Conservation (phyloP, 1,140 invertebrate species). For the Drosophila rhopaloa region DNA sequence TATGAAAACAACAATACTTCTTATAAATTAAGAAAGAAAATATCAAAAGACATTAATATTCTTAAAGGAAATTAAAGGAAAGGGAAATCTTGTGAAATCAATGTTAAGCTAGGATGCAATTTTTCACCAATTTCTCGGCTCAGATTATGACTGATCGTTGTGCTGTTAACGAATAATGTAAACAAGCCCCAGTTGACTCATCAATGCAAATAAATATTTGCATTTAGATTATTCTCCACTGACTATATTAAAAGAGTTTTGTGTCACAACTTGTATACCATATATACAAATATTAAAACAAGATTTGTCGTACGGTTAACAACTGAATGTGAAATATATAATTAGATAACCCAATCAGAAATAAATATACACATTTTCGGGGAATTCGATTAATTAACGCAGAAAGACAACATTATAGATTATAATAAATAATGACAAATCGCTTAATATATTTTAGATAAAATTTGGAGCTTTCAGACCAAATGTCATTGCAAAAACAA, state of each 20-base stretch:
- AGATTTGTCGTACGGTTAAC: too few species aligned
- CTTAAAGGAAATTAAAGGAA: too few species aligned
- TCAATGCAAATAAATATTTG: slow-evolving; percentile 7
- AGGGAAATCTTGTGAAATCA: too few species aligned
- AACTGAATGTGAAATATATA: background rate
- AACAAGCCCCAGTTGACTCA: slow-evolving; percentile 9
- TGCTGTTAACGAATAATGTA: slow-evolving; percentile 17
- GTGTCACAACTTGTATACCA: too few species aligned
- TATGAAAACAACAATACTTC: background rate
- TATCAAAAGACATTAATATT: too few species aligned
- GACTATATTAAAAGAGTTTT: background rate
- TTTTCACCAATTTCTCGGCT: background rate
- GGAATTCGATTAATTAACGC: background rate
- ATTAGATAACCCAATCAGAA: background rate
- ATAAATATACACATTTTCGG: background rate
- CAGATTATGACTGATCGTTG: slow-evolving; percentile 9
- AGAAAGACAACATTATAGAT: background rate
- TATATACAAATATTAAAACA: too few species aligned
- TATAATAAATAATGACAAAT: slow-evolving; percentile 4
- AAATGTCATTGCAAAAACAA: too few species aligned
- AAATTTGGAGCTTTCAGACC: too few species aligned
- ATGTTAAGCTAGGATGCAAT: too few species aligned
- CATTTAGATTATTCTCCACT: background rate
- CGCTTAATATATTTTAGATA: background rate
- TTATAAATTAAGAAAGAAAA: too few species aligned